Conservation (phyloP, 2,113 vertebrate genomes). For the Stomatorhinus ivindoensis region DNA sequence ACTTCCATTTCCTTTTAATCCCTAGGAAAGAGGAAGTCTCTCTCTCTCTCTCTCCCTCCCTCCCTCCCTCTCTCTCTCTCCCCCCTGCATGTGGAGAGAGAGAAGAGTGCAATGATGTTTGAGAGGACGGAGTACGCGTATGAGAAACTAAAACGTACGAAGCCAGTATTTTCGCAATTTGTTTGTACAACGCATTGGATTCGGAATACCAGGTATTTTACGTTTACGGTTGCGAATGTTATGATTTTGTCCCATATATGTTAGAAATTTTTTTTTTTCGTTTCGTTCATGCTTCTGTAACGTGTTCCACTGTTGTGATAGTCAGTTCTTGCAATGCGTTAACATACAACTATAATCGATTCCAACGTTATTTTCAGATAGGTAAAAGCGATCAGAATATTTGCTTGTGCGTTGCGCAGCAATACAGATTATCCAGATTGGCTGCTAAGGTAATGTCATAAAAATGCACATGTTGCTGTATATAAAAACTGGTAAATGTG, state of each 20-base stretch:
- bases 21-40: slow-evolving; percentile 32
- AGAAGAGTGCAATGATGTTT: slow-evolving; percentile 8
- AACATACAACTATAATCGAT: background rate
- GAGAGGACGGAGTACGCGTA: background rate
- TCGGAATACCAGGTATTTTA: background rate
- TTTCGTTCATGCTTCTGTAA: background rate
- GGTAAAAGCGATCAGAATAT: background rate
- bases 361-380: background rate
- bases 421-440: background rate
- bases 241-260: background rate
- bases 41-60: background rate
- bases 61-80: background rate
- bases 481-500: background rate
- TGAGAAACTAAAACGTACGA: slow-evolving; percentile 2
- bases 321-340: background rate
- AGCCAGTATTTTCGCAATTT: slow-evolving; percentile 2
- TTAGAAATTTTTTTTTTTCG: background rate
- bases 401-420: background rate
- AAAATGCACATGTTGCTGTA: background rate
- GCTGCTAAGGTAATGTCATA: background rate
- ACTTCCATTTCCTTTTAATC: slow-evolving; percentile 43
- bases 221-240: background rate
- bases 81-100: background rate
- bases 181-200: background rate
- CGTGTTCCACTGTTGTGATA: background rate